Base-by-base conservation (phyloP, 1,140 invertebrate species). In the Drosophila insularis region DNA sequence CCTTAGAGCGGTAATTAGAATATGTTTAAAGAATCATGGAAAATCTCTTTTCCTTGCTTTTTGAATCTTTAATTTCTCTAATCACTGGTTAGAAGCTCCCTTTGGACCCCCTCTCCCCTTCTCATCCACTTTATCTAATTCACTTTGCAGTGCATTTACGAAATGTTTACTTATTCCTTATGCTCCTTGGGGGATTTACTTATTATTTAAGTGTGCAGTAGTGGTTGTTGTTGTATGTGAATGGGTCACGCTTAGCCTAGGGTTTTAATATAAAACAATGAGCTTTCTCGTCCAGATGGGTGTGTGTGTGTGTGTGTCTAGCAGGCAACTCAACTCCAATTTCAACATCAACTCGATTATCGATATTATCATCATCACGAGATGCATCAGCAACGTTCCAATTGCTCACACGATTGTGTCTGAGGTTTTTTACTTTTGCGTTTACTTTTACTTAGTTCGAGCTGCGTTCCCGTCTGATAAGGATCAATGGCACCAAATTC, bases 201-300 rank as follows among this genome's bases (percentile, higher is more conserved):
- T 50, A 50, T 3, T 21, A 50, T 21, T 50, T 50, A 50, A 50
- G 43, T 66, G 27, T 58, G 21, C 50, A 58, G 14, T 63, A n/a
- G n/a, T n/a, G n/a, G n/a, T n/a, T n/a, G n/a, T n/a, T n/a, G 60
- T 63, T 61, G 11, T 68, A 63, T 39, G 27, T 32, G 63, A 27
- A 53, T 68, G 43, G 40, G 55, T 68, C 21, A 62, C 61, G 11
- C 78, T 74, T 74, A 78, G 64, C 68, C 74, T 85, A 74, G 63
- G 78, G 85, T 89, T 89, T 89, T 89, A 89, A 89, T 89, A 89
- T 89, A 89, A 89, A 89, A 89, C 85, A 89, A 76, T 78, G 71
- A 71, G 71, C 74, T 46, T 68, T 31, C 35, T 68, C 39, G 56
- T 61, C 43, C 39, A 54, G 13, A 55, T 37, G n/a, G 59, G 58